A percentile compares a stretch with the other conserved stretches of the same genome.
Evolutionary conservation across 2,113 vertebrate species (phyloP).

Genomic region (Salvator merianae): DNA sequence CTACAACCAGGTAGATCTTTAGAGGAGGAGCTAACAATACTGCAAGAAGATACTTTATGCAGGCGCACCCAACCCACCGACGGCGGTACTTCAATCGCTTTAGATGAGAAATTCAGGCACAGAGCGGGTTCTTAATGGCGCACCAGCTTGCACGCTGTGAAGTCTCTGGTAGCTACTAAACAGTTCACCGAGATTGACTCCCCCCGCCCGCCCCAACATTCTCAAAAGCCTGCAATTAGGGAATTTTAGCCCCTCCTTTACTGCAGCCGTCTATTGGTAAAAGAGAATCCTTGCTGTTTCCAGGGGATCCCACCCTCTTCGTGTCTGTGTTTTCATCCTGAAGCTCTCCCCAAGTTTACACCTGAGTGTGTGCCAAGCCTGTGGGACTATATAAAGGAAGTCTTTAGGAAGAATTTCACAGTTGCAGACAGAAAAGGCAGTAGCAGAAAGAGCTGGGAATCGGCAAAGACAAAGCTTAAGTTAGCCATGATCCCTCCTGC

Average conservation of each 20-base stretch:
- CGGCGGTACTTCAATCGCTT: slow-evolving; percentile 10
- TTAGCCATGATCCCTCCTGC: slow-evolving; percentile 79
- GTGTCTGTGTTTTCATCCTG: slow-evolving; percentile 76
- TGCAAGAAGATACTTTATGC: neutral
- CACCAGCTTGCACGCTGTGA: slow-evolving; percentile 9
- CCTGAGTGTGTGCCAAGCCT: slow-evolving; percentile 85
- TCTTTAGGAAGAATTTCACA: slow-evolving; percentile 69
- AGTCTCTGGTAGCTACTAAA: slow-evolving; percentile 27
- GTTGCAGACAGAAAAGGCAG: slow-evolving; percentile 54
- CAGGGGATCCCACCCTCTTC: slow-evolving; percentile 77
- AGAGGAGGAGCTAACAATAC: neutral
- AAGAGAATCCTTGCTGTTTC: slow-evolving; percentile 67
- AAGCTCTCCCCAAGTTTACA: slow-evolving; percentile 81
- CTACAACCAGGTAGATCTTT: neutral
- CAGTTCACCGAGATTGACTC: slow-evolving; percentile 11
- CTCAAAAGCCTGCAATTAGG: slow-evolving; percentile 58
- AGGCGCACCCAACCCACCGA: neutral
- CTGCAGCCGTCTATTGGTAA: slow-evolving; percentile 72
- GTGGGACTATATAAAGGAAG: slow-evolving; percentile 83
- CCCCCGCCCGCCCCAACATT: neutral
- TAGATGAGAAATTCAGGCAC: neutral
- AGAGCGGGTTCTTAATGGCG: neutral
- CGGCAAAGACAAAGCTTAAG: slow-evolving; percentile 42
- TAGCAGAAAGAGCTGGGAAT: slow-evolving; percentile 49
- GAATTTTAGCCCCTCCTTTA: slow-evolving; percentile 70